Percentiles rank a stretch among this genome's conserved stretches.
These are phyloP conservation scores for Geotrupes spiniger DNA, from an alignment of 2,888 invertebrate species.

Conservation along the genomic window DNA sequence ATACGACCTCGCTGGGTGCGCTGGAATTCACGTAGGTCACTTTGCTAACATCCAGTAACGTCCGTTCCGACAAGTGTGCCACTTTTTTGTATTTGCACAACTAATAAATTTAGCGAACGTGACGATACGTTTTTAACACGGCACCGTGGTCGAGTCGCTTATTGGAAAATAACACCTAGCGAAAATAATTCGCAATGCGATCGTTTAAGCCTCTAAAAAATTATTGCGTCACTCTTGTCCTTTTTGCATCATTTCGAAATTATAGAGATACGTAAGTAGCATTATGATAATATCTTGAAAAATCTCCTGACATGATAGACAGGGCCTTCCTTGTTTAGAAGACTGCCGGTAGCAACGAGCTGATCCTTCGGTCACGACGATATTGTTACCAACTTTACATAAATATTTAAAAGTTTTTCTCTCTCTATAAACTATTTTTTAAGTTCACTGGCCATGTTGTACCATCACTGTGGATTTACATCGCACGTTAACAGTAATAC, in stretches of 20 bases:
- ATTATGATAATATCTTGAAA: constrained; percentile 4
- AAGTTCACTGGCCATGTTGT: too few relatives aligned
- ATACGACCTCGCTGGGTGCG: neutral
- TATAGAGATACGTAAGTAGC: constrained; percentile 3
- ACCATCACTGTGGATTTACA: too few relatives aligned
- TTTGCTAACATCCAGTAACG: neutral
- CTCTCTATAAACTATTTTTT: neutral
- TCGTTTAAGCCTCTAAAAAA: too few relatives aligned
- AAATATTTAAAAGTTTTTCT: constrained; percentile 4
- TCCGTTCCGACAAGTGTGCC: neutral
- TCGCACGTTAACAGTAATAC: too few relatives aligned
- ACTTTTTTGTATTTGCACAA: neutral
- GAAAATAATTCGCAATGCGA: too few relatives aligned
- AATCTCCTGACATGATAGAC: constrained; percentile 4
- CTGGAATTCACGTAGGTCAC: neutral
- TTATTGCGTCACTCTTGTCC: too few relatives aligned
- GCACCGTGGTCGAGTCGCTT: too few relatives aligned
- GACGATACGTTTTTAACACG: too few relatives aligned
- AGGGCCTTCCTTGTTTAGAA: constrained; percentile 7
- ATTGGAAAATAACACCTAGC: too few relatives aligned
- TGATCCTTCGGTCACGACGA: constrained; percentile 6
- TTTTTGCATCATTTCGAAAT: constrained; percentile 4
- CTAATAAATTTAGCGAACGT: neutral
- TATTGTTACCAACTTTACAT: constrained; percentile 5
- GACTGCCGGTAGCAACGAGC: constrained; percentile 8